Base-by-base conservation (phyloP, 2,797 vertebrate species). In the Semotilus atromaculatus region DNA sequence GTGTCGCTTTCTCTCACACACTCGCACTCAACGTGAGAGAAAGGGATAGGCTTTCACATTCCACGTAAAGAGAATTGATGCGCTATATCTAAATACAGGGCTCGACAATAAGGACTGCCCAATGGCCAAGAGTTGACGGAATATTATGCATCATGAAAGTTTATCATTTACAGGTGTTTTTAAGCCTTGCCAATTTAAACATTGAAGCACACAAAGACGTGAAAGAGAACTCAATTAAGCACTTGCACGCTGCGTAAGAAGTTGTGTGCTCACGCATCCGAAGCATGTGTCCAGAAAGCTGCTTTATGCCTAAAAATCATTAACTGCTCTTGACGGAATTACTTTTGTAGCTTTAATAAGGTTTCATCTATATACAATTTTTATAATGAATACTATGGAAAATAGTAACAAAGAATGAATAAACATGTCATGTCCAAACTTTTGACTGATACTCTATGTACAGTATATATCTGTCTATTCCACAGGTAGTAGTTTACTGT, bases 381-480 rank as follows among this genome's bases (percentile, higher is more conserved):
- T 1, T 18, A 4, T 29, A 64, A 6, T 64, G 6, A 58, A 58
- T 1, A 31, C 60, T 31, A 3, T 31, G 6, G 14, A 64, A 58
- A 64, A 31, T 18, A 18, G 60, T 64, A 31, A 18, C 29, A 18
- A 31, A 31, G 0, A 64, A 31, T 31, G 5, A 62, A 9, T 62
- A 31, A 64, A 18, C 3, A 6, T 8, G 14, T 31, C 3, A 6
- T 8, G 14, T 31, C 29, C 62, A 31, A 18, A 64, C 5, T 13
- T 62, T 78, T 78, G 23, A 43, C 36, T 62, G 23, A 36, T 19
- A 77, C 36, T 77, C 7, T 64, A 29, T 66, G 43, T 80, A 14
- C n/a, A n/a, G 38, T 36, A 31, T 64, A 31, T 64, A 11, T 70
- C 3, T 18, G 1, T 81, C 21, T 34, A 16, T 31, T 21, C 19